Evolutionary conservation across 2,888 invertebrate genomes (phyloP), one percentile per base, ranked within the genome.

Genomic region (Hemistola chrysoprasaria): DNA sequence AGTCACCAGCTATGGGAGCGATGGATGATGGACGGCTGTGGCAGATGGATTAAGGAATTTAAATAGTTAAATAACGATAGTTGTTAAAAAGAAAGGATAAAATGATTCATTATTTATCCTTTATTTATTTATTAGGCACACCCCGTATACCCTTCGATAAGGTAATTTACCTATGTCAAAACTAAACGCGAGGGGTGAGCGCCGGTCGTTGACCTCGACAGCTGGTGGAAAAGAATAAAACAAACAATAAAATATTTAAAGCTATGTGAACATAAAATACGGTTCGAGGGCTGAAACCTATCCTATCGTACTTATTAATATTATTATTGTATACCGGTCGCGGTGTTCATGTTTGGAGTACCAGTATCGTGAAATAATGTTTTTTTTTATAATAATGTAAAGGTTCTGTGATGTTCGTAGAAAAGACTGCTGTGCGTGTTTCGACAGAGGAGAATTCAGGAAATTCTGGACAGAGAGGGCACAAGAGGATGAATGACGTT

Each of bases 131-230:
- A 45, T 36, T 47, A 34, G 38, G 16, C 43, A 42, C 38, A 46
- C 47, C 43, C 38, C 46, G 44, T 51, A 42, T 46, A 44, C 46
- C 50, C 50, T 42, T 52, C 52, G 40, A 55, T 55, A 53, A 52
- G 50, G 46, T 28, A 53, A 55, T 53, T 50, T 55, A 16, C 16
- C 16, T 16, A 55, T 50, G 53, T 53, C 50, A 53, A 52, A 53
- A 55, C 48, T 55, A 52, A 52, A 47, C 34, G 31, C 50, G 65
- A 69, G 68, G 79, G 80, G 74, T 73, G 65, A 42, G 69, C 47
- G 48, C 37, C 62, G 76, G 77, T 75, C 77, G 50, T 57, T 67
- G 78, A 81, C 68, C 82, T 60, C 65, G 72, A 71, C 82, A 84
- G 82, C 77, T 83, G 83, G 46, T 43, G 39, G 33, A 32, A 31